phyloP scores from a whole-genome alignment of 92 coral and sea anemone species.

The Zoanthus solanderi region DNA sequence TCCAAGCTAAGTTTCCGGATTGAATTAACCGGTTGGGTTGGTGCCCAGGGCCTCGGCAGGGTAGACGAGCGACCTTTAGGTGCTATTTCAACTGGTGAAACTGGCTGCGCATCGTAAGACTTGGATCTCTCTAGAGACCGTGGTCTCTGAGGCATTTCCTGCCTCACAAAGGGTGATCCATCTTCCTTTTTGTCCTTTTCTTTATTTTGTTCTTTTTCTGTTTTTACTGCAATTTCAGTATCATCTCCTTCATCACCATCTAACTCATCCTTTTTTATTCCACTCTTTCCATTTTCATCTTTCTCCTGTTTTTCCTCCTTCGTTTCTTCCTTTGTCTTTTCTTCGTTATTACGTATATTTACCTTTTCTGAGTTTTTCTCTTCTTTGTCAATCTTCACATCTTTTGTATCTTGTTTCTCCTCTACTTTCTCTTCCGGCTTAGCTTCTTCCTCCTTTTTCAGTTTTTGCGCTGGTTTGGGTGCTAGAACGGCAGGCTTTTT shows the following conservation, averaged over 20 bases:
- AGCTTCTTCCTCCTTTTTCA: conserved; percentile 41
- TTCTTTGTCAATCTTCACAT: background rate
- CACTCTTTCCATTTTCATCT: conserved; percentile 10
- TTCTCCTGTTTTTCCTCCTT: conserved; percentile 10
- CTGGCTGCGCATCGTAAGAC: conserved; percentile 27
- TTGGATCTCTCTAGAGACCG: conserved; percentile 25
- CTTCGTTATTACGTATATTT: conserved; percentile 27
- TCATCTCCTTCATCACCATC: background rate
- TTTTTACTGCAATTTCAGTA: conserved; percentile 16
- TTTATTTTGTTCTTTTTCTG: background rate
- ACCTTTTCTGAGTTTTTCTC: conserved; percentile 36
- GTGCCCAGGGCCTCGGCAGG: conserved; percentile 89
- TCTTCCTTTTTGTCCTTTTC: conserved; percentile 22
- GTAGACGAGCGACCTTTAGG: conserved; percentile 75
- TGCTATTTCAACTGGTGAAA: conserved; percentile 45
- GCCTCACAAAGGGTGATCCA: conserved; percentile 69
- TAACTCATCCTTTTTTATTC: background rate
- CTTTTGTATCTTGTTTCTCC: background rate
- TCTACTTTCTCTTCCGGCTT: conserved; percentile 41
- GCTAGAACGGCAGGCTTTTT: conserved; percentile 20
- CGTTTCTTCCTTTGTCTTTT: conserved; percentile 15
- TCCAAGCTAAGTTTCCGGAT: conserved; percentile 82
- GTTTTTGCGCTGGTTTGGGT: conserved; percentile 37
- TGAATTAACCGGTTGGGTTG: conserved; percentile 60
- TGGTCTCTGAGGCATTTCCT: conserved; percentile 40